phyloP scores from a whole-genome alignment of 2,113 vertebrate genomes.

The Erythrocercus mccallii region DNA sequence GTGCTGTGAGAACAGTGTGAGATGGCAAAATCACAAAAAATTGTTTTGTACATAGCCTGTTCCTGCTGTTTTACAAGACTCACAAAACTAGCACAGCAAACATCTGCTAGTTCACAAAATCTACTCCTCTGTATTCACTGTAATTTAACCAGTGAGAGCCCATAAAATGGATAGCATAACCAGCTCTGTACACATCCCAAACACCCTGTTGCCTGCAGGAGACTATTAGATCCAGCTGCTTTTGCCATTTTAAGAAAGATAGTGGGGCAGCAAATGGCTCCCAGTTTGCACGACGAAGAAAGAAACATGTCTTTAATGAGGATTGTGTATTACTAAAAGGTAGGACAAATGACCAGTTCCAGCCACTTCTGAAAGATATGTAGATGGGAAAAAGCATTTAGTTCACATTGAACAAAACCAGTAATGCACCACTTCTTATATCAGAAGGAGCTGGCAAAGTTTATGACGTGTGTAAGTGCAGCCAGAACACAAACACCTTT shows the following conservation, averaged over 20 bases:
- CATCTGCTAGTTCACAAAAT: constrained; percentile 2
- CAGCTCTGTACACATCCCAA: neutral
- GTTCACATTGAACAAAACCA: neutral
- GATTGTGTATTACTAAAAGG: neutral
- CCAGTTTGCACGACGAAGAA: neutral
- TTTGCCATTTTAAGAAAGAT: neutral
- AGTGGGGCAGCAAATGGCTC: neutral
- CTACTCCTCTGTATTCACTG: neutral
- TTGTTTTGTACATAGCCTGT: neutral
- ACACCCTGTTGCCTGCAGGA: neutral
- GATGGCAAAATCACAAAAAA: constrained; percentile 17
- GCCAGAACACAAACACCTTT: neutral
- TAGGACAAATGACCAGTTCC: neutral
- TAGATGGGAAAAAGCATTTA: neutral
- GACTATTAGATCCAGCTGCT: neutral
- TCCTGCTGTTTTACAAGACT: constrained; percentile 48
- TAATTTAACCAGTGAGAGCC: neutral
- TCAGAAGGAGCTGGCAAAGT: neutral
- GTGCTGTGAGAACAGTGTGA: constrained; percentile 47
- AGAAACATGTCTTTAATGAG: neutral
- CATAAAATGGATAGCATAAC: neutral
- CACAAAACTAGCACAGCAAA: neutral
- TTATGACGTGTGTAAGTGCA: neutral
- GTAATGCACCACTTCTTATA: neutral
- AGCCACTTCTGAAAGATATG: neutral